A percentile compares a stretch with the other conserved stretches of the same genome.
These are phyloP conservation scores for Mixornis gularis DNA, from an alignment of 2,113 vertebrate species.

Conservation along the genomic window DNA sequence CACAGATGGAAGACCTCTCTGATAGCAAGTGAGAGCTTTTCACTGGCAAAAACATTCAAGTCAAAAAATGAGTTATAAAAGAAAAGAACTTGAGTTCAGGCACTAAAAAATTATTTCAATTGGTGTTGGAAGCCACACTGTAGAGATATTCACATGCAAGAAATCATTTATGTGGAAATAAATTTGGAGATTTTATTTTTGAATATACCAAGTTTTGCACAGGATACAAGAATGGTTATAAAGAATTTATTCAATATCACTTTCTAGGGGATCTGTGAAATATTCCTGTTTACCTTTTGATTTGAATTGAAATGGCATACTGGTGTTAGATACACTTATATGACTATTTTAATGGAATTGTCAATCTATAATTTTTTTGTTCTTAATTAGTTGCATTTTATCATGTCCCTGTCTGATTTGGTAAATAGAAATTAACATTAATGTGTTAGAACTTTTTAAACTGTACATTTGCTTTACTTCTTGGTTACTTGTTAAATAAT, in stretches of 20 bases:
- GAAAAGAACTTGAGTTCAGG: not conserved
- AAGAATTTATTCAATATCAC: not conserved
- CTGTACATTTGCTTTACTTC: not conserved
- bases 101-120: not conserved
- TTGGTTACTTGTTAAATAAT: not conserved
- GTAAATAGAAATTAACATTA: not conserved
- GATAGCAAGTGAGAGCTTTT: not conserved
- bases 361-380: not conserved
- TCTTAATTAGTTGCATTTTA: not conserved
- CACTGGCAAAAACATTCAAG: not conserved
- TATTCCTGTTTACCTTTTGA: not conserved
- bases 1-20: not conserved
- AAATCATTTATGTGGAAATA: not conserved
- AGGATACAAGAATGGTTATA: not conserved
- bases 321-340: not conserved
- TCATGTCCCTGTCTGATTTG: not conserved
- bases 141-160: not conserved
- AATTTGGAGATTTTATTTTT: not conserved
- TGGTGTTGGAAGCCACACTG: not conserved
- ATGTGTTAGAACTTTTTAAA: not conserved
- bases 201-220: not conserved
- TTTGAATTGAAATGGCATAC: not conserved
- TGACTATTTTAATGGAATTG: not conserved
- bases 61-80: not conserved
- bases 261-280: not conserved